phyloP scores from a whole-genome alignment of 2,797 vertebrate genomes.

The Catharus ustulatus region DNA sequence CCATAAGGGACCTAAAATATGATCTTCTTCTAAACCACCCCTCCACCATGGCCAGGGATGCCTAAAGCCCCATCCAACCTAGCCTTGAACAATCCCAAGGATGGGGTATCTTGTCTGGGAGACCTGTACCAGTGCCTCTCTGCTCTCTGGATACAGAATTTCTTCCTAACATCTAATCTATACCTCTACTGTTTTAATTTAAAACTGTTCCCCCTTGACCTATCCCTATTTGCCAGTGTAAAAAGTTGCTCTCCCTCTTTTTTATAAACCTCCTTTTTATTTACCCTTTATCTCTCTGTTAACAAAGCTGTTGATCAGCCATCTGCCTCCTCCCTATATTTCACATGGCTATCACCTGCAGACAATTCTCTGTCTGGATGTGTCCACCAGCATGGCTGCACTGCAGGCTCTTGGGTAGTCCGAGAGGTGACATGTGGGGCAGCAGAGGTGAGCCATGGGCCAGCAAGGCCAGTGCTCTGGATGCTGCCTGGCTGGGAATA shows the following conservation, averaged over 20 bases:
- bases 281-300: not conserved
- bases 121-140: not conserved
- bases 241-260: not conserved
- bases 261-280: not conserved
- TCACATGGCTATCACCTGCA: not conserved
- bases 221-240: not conserved
- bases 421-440: rapidly evolving
- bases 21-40: not conserved
- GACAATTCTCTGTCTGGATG: rapidly evolving
- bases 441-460: not conserved
- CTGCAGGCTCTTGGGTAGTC: not conserved
- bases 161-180: not conserved
- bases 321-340: not conserved
- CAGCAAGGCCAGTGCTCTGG: not conserved
- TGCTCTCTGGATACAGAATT: not conserved
- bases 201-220: not conserved
- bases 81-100: not conserved
- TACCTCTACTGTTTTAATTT: not conserved
- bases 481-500: not conserved
- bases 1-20: not conserved
- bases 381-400: not conserved
- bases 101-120: not conserved
- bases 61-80: not conserved
- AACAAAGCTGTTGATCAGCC: not conserved
- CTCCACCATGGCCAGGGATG: not conserved